Percentiles rank a stretch among this genome's conserved stretches.
Evolutionary conservation across 1,140 invertebrate genomes (phyloP).

Genomic region (Drosophila pachea): DNA sequence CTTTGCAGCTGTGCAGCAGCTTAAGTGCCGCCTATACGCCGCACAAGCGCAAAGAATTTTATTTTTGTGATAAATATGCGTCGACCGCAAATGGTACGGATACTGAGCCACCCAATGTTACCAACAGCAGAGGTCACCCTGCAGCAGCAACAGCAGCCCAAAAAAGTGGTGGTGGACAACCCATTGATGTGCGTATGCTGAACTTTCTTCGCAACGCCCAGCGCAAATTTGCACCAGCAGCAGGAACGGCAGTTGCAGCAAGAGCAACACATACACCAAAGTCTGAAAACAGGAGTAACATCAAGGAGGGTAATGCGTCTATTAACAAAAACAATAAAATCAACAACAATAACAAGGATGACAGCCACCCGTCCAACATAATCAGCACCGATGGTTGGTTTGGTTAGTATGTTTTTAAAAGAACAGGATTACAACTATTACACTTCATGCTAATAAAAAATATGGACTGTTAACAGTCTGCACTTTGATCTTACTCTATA

Average conservation of each 20-base stretch:
- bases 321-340: conserved; percentile 21
- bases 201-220: conserved; percentile 65
- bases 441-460: background rate
- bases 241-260: background rate
- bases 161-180: conserved; percentile 13
- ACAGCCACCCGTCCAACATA: conserved; percentile 48
- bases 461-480: no score
- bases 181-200: conserved; percentile 61
- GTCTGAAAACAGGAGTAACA: conserved; percentile 45
- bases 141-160: background rate
- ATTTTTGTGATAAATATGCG: conserved; percentile 71
- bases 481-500: no score
- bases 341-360: conserved; percentile 8
- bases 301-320: conserved; percentile 12
- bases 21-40: conserved; percentile 66
- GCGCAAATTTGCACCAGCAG: conserved; percentile 46
- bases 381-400: conserved; percentile 69
- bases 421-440: background rate
- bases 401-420: conserved; percentile 61
- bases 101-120: background rate
- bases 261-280: conserved; percentile 51
- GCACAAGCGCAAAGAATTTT: conserved; percentile 62
- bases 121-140: conserved; percentile 8
- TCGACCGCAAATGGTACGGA: conserved; percentile 4
- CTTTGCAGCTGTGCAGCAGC: conserved; percentile 61